phyloP scores from a whole-genome alignment of 2,888 invertebrate genomes.

The Agrypnus murinus region DNA sequence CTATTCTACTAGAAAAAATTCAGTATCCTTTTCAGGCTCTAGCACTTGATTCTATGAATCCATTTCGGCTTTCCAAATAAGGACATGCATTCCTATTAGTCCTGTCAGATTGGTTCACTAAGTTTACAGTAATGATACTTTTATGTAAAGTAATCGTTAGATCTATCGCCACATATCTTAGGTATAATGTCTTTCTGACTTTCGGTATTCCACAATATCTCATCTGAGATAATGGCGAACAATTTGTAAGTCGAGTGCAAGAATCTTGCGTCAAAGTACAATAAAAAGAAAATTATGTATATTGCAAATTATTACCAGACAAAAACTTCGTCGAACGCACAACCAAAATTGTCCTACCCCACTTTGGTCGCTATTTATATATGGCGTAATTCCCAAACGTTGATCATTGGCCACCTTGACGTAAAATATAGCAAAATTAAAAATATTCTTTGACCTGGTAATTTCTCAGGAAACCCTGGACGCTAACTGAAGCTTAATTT shows the following conservation, averaged over 20 bases:
- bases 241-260: conserved; percentile 38
- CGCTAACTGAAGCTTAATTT: too few species aligned
- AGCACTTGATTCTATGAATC: conserved; percentile 18
- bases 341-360: too few species aligned
- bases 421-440: too few species aligned
- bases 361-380: too few species aligned
- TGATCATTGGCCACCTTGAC: too few species aligned
- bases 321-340: too few species aligned
- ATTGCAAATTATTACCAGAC: conserved; percentile 47
- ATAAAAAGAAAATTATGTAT: conserved; percentile 39
- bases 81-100: conserved; percentile 34
- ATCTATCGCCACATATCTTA: conserved; percentile 21
- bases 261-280: conserved; percentile 30
- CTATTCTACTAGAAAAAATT: conserved; percentile 47
- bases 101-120: conserved; percentile 45
- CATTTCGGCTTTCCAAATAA: conserved; percentile 33
- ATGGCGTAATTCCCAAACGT: too few species aligned
- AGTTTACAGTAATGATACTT: conserved; percentile 35
- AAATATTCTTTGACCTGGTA: too few species aligned
- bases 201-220: conserved; percentile 47
- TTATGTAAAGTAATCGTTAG: conserved; percentile 13
- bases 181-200: conserved; percentile 43
- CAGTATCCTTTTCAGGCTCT: conserved; percentile 44
- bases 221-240: conserved; percentile 45
- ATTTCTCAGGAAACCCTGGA: too few species aligned